Base-by-base conservation (phyloP, 2,888 invertebrate genomes). In the Tachina fera region DNA sequence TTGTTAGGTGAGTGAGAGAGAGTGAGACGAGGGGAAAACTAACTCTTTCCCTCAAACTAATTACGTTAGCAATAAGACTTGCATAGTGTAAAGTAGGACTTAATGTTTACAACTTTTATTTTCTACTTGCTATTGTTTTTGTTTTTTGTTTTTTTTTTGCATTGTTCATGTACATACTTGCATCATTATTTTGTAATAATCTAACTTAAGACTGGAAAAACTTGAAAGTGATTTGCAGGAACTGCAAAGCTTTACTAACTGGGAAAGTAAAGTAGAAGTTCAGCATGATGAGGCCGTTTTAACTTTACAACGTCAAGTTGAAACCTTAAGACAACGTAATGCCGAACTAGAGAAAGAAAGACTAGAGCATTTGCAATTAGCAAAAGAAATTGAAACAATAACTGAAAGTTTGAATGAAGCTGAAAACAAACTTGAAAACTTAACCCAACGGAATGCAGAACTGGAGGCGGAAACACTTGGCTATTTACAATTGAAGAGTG, bases 231-330 rank as follows among this genome's bases (percentile, higher is more conserved):
- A 95, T 86, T 93, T 94, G 1, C 91, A 93, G 87, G 94, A 94
- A 78, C 92, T 96, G 16, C 91, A 93, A 72, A 94, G 95, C 88
- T 93, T 94, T 84, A 95, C 95, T 1, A 93, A 94, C 74, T 91
- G 95, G 86, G 96, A 96, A 90, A 95, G 94, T 83, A 93, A 95
- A 72, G 92, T 89, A 43, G 87, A 89, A 74, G 88, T 89, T 10
- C 88, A 91, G 63, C 88, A 91, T 86, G 89, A 90, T 86, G 89
- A 90, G 14, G 74, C 88, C 5, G 87, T 88, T 45, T 88, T 87
- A 10, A 85, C 88, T 4, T 79, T 90, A 43, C 90, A 88, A 53
- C 87, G 89, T 43, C 87, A 88, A 70, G 63, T 89, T 56, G 82
- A 88, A 60, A 61, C 81, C 10, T 86, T 89, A 14, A 81, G 83